Conservation (phyloP, 53 echinoderm and acorn worm species). For the Arbacia lixula region DNA sequence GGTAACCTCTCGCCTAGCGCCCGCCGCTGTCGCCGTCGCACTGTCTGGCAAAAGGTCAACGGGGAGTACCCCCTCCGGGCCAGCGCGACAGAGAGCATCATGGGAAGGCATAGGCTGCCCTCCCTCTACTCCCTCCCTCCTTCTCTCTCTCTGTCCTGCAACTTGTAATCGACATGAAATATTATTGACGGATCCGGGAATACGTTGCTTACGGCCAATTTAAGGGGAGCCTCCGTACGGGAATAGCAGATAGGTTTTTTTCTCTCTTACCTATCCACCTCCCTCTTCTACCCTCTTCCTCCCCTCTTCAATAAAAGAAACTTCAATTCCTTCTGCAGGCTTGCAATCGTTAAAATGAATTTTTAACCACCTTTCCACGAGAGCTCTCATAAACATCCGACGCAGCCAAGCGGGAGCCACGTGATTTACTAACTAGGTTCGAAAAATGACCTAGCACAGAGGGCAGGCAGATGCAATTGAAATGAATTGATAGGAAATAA, state of each 20-base stretch:
- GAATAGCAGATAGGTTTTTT: too few species aligned
- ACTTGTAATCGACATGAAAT: slow-evolving; percentile 50
- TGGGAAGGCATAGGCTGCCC: slow-evolving; percentile 18
- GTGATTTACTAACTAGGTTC: slow-evolving; percentile 13
- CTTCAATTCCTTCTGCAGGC: slow-evolving; percentile 37
- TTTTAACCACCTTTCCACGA: slow-evolving; percentile 11
- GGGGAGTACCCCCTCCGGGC: background rate
- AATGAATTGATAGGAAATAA: slow-evolving; percentile 40
- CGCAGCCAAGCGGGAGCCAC: slow-evolving; percentile 37
- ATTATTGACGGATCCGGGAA: slow-evolving; percentile 50
- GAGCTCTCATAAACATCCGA: slow-evolving; percentile 50
- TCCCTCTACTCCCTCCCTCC: background rate
- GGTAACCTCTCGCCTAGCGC: too few species aligned
- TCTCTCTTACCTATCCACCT: too few species aligned
- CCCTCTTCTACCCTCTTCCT: background rate
- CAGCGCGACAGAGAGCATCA: slow-evolving; percentile 15
- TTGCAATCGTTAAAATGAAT: slow-evolving; percentile 44
- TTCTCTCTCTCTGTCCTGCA: slow-evolving; percentile 1
- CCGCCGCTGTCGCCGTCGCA: background rate
- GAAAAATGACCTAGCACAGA: background rate
- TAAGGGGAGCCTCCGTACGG: background rate
- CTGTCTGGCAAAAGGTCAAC: slow-evolving; percentile 25
- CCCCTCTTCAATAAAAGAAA: slow-evolving; percentile 38
- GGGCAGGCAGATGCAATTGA: slow-evolving; percentile 25
- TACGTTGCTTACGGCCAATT: slow-evolving; percentile 52